phyloP scores from a whole-genome alignment of 2,113 vertebrate species.

The Corvus hawaiiensis region DNA sequence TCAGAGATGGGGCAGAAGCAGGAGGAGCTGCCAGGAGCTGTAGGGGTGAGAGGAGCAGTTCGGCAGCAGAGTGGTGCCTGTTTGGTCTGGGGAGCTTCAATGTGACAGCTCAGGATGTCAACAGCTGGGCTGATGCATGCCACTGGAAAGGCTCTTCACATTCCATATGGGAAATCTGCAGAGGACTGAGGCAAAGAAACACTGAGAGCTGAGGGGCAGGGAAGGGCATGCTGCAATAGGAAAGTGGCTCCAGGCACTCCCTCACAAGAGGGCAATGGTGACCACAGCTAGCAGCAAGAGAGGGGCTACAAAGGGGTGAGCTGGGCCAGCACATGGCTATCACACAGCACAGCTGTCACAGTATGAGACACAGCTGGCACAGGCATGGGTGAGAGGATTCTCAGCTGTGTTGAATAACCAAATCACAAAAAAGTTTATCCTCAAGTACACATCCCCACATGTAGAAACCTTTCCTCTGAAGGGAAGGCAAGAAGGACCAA shows the following conservation, averaged over 20 bases:
- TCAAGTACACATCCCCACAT: not conserved
- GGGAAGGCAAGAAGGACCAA: not conserved
- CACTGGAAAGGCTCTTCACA: not conserved
- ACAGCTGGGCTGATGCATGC: not conserved
- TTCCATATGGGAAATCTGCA: not conserved
- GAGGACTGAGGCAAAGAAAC: not conserved
- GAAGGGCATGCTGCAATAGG: not conserved
- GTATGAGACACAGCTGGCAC: accelerated
- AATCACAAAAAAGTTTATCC: not conserved
- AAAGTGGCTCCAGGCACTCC: not conserved
- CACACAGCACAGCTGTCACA: not conserved
- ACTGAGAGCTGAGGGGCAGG: not conserved
- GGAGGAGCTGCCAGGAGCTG: not conserved
- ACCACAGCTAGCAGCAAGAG: not conserved
- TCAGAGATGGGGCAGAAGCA: not conserved
- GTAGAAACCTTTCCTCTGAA: not conserved
- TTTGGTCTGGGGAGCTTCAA: not conserved
- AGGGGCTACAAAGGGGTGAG: not conserved
- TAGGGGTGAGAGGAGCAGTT: not conserved
- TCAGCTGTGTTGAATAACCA: not conserved
- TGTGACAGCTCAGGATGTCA: not conserved
- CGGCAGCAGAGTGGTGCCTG: not conserved
- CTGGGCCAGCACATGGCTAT: not conserved
- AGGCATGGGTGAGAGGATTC: not conserved
- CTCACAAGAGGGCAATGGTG: accelerated